Base-by-base conservation (phyloP, 2,797 vertebrate genomes). In the Zalophus californianus region DNA sequence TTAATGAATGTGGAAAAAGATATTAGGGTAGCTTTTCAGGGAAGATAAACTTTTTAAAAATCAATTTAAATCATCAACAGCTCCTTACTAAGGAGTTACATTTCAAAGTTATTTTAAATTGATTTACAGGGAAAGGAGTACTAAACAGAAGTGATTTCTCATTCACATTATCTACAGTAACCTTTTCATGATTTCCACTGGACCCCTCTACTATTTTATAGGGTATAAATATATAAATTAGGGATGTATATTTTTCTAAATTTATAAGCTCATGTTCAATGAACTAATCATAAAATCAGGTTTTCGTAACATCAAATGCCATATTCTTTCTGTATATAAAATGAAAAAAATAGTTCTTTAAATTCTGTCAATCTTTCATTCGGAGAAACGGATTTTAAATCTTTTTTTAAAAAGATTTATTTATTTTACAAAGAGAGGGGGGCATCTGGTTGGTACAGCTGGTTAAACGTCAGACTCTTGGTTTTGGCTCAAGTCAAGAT, bases 11-110 rank as follows among this genome's bases (percentile, higher is more conserved):
- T 78, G 83, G 64, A 44, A 60, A 86, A 90, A 62, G 41, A 90
- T 60, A 92, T 1, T 52, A n/a, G 68, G 64, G 83, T 79, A 73
- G 35, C n/a, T 91, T 93, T 93, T 91, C 70, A 88, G 38, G 48
- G 23, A 91, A 87, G 50, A 93, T 52, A 78, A 62, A 73, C 56
- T 91, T 84, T 85, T 84, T 25, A 95, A 91, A 96, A 90, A 50
- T 90, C 54, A 84, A 73, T 66, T 86, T 75, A 96, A 72, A 84
- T 29, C 68, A 92, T 2, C 78, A 96, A 93, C 16, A 84, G 35
- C 50, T 92, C 4, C 35, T 38, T 92, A 77, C 7, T 79, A 90
- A 90, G 48, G 52, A 82, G 4, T 48, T 92, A 62, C n/a, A 78
- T 41, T 79, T 90, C 56, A 62, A 94, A 83, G 58, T 41, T 92